Evolutionary conservation across 2,797 vertebrate genomes (phyloP).

Genomic region (Poecile montanus): DNA sequence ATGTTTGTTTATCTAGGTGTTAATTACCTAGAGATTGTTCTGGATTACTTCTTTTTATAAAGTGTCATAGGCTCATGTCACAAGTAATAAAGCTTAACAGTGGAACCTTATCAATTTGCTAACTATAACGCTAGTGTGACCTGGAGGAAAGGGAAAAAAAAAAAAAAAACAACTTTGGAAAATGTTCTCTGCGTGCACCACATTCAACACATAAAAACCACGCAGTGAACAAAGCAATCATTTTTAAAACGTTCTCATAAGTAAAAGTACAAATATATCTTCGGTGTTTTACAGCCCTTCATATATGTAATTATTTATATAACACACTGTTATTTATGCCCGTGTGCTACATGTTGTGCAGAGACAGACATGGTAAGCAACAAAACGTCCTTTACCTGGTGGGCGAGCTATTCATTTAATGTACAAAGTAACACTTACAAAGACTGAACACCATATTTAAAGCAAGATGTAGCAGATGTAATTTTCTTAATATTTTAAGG

Average conservation of each 20-base stretch:
- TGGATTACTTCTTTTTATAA: slow-evolving; percentile 91
- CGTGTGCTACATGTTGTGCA: slow-evolving; percentile 42
- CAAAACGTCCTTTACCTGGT: slow-evolving; percentile 68
- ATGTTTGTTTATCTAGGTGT: slow-evolving; percentile 99
- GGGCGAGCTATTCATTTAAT: slow-evolving; percentile 11
- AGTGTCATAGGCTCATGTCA: slow-evolving; percentile 89
- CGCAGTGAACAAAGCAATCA: slow-evolving; percentile 69
- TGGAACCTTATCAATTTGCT: slow-evolving; percentile 86
- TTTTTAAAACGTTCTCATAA: slow-evolving; percentile 72
- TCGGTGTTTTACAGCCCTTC: slow-evolving; percentile 74
- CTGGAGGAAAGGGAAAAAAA: slow-evolving; percentile 51
- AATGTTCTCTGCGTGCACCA: slow-evolving; percentile 54
- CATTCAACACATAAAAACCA: slow-evolving; percentile 52
- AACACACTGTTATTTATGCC: slow-evolving; percentile 73
- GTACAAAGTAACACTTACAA: not conserved
- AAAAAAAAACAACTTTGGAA: slow-evolving; percentile 59
- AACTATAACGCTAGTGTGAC: slow-evolving; percentile 76
- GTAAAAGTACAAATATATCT: slow-evolving; percentile 78
- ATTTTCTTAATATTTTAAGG: slow-evolving; percentile 49
- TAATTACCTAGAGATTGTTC: slow-evolving; percentile 99
- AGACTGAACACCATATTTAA: slow-evolving; percentile 40
- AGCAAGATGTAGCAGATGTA: slow-evolving; percentile 11
- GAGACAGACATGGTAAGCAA: slow-evolving; percentile 45
- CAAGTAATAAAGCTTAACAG: slow-evolving; percentile 92
- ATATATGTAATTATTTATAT: slow-evolving; percentile 77